phyloP scores from a whole-genome alignment of 2,888 invertebrate species.

The Seira musarum region DNA sequence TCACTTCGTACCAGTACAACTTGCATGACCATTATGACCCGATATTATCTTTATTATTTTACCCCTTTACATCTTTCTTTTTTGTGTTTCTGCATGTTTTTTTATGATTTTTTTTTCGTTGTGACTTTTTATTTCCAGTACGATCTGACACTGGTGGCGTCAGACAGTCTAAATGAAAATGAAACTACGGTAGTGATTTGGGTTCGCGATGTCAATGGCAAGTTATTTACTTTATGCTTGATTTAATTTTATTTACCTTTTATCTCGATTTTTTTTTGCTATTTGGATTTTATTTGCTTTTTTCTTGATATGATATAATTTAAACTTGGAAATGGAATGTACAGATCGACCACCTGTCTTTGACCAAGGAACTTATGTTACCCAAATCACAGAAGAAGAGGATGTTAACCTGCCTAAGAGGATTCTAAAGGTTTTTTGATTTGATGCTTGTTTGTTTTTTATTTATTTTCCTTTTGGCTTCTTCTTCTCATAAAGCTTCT shows the following conservation, averaged over 20 bases:
- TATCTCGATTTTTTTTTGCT: slow-evolving; percentile 1
- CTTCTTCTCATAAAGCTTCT: background rate
- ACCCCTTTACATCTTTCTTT: slow-evolving; percentile 28
- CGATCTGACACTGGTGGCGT: slow-evolving; percentile 92
- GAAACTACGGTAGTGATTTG: slow-evolving; percentile 86
- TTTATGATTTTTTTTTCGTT: slow-evolving; percentile 54
- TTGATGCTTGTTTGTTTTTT: slow-evolving; percentile 30
- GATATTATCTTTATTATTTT: too few species aligned
- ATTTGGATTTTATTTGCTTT: slow-evolving; percentile 10
- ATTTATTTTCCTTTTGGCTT: slow-evolving; percentile 74
- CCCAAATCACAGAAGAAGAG: slow-evolving; percentile 84
- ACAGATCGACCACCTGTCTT: slow-evolving; percentile 92
- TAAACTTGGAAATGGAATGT: too few species aligned
- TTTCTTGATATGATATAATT: background rate
- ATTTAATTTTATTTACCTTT: background rate
- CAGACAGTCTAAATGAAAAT: slow-evolving; percentile 92
- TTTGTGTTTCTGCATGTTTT: slow-evolving; percentile 44
- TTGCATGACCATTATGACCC: too few species aligned
- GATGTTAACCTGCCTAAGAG: slow-evolving; percentile 87
- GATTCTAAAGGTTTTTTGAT: slow-evolving; percentile 82
- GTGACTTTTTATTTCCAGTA: slow-evolving; percentile 70
- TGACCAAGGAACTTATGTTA: slow-evolving; percentile 81
- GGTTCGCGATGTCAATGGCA: slow-evolving; percentile 73
- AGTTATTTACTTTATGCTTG: slow-evolving; percentile 15
- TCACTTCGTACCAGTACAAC: too few species aligned